Evolutionary conservation across 2,797 vertebrate species (phyloP).

Genomic region (Tokudaia tokunoshimensis): DNA sequence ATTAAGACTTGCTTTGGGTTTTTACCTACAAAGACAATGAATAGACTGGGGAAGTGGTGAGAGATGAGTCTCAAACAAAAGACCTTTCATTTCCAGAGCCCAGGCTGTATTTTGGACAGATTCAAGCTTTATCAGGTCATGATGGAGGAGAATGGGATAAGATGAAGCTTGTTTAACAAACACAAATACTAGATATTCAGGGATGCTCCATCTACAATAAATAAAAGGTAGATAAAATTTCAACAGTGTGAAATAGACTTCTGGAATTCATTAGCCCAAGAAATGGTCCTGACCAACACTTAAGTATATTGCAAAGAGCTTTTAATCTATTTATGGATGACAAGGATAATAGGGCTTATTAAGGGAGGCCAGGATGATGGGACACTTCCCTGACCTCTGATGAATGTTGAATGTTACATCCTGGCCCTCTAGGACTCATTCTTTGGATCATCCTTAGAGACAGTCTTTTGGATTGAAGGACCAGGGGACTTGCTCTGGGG

Average conservation of each 20-base stretch:
- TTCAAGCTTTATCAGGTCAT: slow-evolving; percentile 36
- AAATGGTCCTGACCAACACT: slow-evolving; percentile 38
- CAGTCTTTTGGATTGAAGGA: neutral
- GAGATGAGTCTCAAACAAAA: slow-evolving; percentile 13
- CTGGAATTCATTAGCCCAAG: slow-evolving; percentile 64
- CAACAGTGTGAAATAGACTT: neutral
- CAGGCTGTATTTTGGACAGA: slow-evolving; percentile 53
- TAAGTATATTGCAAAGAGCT: neutral
- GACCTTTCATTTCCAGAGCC: slow-evolving; percentile 38
- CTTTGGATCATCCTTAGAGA: slow-evolving; percentile 24
- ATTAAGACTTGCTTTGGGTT: neutral
- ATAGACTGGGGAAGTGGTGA: neutral
- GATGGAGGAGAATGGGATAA: neutral
- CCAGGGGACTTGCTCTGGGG: slow-evolving; percentile 20
- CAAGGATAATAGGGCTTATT: neutral
- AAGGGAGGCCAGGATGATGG: neutral
- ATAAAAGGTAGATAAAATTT: slow-evolving; percentile 50
- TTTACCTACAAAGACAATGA: slow-evolving; percentile 9
- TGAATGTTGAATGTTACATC: neutral
- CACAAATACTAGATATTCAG: slow-evolving; percentile 41
- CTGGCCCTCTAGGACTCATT: neutral
- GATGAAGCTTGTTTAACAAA: slow-evolving; percentile 53
- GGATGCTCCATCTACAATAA: slow-evolving; percentile 36
- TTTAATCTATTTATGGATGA: neutral
- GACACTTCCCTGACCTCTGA: slow-evolving; percentile 15